phyloP scores from a whole-genome alignment of 2,888 invertebrate genomes.

The Zygaena filipendulae region DNA sequence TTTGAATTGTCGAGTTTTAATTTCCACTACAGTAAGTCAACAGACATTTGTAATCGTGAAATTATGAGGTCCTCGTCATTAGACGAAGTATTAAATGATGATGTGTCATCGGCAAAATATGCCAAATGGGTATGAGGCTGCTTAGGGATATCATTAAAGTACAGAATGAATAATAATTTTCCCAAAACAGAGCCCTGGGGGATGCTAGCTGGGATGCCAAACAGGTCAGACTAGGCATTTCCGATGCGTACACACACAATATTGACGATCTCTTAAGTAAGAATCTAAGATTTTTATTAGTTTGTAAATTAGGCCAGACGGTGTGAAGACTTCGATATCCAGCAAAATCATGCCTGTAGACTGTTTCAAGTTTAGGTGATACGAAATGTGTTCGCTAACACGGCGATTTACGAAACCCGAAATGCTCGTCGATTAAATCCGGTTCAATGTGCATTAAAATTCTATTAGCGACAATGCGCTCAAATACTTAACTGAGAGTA shows the following conservation, averaged over 20 bases:
- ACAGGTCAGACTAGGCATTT: constrained; percentile 1
- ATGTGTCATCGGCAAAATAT: constrained; percentile 6
- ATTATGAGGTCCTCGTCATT: constrained; percentile 1
- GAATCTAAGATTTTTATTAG: no score
- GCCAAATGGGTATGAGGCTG: constrained; percentile 4
- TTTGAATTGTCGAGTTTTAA: constrained; percentile 5
- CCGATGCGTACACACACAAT: no score
- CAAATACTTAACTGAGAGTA: no score
- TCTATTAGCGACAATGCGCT: no score
- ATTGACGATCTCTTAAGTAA: no score
- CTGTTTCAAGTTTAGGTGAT: no score
- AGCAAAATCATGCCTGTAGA: no score
- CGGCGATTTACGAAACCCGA: constrained; percentile 9
- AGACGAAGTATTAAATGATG: constrained; percentile 1
- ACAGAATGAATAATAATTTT: constrained; percentile 4
- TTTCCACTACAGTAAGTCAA: constrained; percentile 2
- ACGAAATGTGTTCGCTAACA: constrained; percentile 7
- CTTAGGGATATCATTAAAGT: constrained; percentile 3
- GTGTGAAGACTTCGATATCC: no score
- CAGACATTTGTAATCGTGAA: constrained; percentile 1
- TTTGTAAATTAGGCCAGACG: no score
- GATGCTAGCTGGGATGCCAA: constrained; percentile 4
- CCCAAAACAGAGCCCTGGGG: no score
- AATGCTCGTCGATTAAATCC: constrained; percentile 9
- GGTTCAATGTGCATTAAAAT: no score